Evolutionary conservation across 2,888 invertebrate species (phyloP).

Genomic region (Pammene fasciana): DNA sequence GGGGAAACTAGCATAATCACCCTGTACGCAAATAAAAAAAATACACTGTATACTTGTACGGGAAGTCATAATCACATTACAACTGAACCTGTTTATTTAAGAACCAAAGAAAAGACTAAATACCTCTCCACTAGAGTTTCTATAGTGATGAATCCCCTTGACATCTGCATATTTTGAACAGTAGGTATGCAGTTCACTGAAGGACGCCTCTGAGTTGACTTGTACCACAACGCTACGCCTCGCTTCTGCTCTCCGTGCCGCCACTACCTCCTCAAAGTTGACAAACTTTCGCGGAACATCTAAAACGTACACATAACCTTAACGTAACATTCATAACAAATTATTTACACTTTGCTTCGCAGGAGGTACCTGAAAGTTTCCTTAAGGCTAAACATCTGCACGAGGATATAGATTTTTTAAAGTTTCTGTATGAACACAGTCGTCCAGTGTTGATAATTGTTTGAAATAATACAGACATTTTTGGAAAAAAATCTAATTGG

Average conservation of each 20-base stretch:
- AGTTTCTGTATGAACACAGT: slow-evolving; percentile 60
- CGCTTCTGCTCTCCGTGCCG: slow-evolving; percentile 85
- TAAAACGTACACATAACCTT: slow-evolving; percentile 72
- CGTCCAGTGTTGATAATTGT: slow-evolving; percentile 63
- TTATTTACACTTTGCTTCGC: slow-evolving; percentile 30
- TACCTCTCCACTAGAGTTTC: slow-evolving; percentile 75
- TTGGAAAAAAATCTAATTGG: slow-evolving; percentile 45
- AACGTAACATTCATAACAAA: slow-evolving; percentile 53
- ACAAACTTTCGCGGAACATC: slow-evolving; percentile 65
- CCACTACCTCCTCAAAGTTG: slow-evolving; percentile 84
- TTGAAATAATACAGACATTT: slow-evolving; percentile 76
- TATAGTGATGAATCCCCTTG: slow-evolving; percentile 86
- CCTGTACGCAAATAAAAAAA: too few relatives aligned
- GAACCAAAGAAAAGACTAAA: slow-evolving; percentile 1
- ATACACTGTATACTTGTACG: too few relatives aligned
- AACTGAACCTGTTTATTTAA: too few relatives aligned
- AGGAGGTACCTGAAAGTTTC: slow-evolving; percentile 65
- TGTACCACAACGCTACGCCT: slow-evolving; percentile 88
- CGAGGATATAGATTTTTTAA: slow-evolving; percentile 52
- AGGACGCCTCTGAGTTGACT: slow-evolving; percentile 88
- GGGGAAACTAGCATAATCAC: too few relatives aligned
- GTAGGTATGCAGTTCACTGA: slow-evolving; percentile 86
- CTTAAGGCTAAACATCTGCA: slow-evolving; percentile 63
- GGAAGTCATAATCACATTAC: too few relatives aligned
- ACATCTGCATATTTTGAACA: slow-evolving; percentile 87